Base-by-base conservation (phyloP, 2,888 invertebrate species). In the Callyntrura sp. region DNA sequence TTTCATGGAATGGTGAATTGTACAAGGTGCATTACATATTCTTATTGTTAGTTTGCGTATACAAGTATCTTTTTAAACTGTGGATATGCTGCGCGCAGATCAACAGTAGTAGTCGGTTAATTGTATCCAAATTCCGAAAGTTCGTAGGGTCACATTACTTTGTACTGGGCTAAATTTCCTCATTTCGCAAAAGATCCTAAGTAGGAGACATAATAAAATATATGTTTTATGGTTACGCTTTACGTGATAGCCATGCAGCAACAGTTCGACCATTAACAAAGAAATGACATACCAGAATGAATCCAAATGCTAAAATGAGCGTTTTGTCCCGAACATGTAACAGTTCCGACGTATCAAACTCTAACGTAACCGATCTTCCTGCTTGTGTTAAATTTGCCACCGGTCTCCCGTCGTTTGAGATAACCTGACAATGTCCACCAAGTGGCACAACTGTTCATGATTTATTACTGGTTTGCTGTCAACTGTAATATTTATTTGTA, bases 271-370 rank as follows among this genome's bases (percentile, higher is more conserved):
- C n/a, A n/a, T n/a, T n/a, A n/a, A n/a, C n/a, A n/a, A n/a, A n/a
- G n/a, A n/a, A 25, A 48, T 55, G 35, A 43, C 57, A 43, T 84
- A 89, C 88, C 88, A 89, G 20, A 8, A 89, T 84, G 17, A 89
- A 89, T 78, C 84, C 88, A 9, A 89, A 23, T 2, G 88, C 82
- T 35, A 89, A 78, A 35, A 89, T 89, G 43, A 89, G 17, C 8
- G 84, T 84, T 68, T 84, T 89, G 55, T 83, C 83, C 0, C 88
- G 88, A 23, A 55, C 17, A 0, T 78, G 83, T 12, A 89, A 17
- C 14, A 25, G 5, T 48, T 84, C 84, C 0, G n/a, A 3, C 14
- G 14, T 4, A n/a, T 84, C 68, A 78, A 84, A 89, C 14, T 89
- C 57, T 3, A 89, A 23, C 12, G 51, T 84, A 9, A 88, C 57